Base-by-base conservation (phyloP, 2,888 invertebrate species). In the Apotomis turbidana region DNA sequence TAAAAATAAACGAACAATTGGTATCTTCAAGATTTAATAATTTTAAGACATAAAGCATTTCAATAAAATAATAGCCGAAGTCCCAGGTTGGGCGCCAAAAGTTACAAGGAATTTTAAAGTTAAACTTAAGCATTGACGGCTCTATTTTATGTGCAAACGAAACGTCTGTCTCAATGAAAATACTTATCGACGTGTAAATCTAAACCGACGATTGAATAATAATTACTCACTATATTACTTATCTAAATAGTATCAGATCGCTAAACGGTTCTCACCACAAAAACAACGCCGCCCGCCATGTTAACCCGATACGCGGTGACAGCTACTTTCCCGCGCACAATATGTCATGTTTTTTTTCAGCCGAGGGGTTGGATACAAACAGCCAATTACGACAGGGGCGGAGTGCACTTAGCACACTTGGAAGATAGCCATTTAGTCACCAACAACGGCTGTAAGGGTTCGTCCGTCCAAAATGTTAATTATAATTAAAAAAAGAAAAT, bases 331-430 rank as follows among this genome's bases (percentile, higher is more conserved):
- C 91, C 93, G 92, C 91, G 91, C 88, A 84, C 91, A 91, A 90
- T 90, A 91, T 91, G 92, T 91, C 88, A 87, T 88, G 88, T 87
- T 89, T 90, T 92, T 92, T 92, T 91, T 87, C 84, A 87, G 84
- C 68, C 83, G 84, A 90, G 90, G 92, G 92, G 91, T 88, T 92
- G 91, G 91, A 87, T 90, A 91, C 91, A 93, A 91, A 92, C 93
- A 92, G 85, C 91, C 93, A 92, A 93, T 93, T 92, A 93, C 87
- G 85, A 84, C 80, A 82, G 90, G 90, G 92, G 91, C 88, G 91
- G 87, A 61, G 68, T 88, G 87, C 89, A 90, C 86, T 90, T 87
- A 87, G 84, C 86, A 84, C 81, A 86, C 86, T 85, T 86, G 82
- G 82, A 81, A 86, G 90, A 91, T 91, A 90, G 90, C 79, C 81